phyloP scores from a whole-genome alignment of 1,140 invertebrate genomes.

The Drosophila suzukii region DNA sequence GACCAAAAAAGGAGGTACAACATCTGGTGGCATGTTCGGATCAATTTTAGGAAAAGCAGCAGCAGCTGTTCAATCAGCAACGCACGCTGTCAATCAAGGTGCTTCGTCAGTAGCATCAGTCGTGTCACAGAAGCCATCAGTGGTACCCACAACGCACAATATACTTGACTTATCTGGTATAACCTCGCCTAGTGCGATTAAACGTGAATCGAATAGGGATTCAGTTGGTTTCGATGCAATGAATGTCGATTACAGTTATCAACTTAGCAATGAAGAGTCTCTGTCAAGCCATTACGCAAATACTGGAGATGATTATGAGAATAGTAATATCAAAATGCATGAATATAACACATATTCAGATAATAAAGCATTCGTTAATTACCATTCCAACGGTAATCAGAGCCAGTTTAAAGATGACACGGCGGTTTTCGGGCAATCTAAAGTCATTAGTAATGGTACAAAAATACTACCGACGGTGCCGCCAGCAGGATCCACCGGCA shows the following conservation, averaged over 20 bases:
- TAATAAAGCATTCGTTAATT: slow-evolving; percentile 38
- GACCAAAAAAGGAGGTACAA: slow-evolving; percentile 32
- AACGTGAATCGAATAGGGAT: background rate
- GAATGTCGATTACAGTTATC: slow-evolving; percentile 40
- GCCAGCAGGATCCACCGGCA: slow-evolving; percentile 67
- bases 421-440: slow-evolving; percentile 4
- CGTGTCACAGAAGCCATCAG: slow-evolving; percentile 84
- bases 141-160: slow-evolving; percentile 40
- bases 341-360: slow-evolving; percentile 18
- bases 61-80: slow-evolving; percentile 84
- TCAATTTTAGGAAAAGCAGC: slow-evolving; percentile 76
- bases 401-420: slow-evolving; percentile 15
- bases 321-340: slow-evolving; percentile 56
- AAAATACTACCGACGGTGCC: slow-evolving; percentile 67
- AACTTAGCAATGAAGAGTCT: slow-evolving; percentile 23
- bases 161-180: background rate
- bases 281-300: slow-evolving; percentile 31
- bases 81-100: slow-evolving; percentile 84
- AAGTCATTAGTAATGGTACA: slow-evolving; percentile 17
- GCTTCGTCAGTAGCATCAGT: slow-evolving; percentile 81
- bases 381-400: slow-evolving; percentile 59
- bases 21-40: slow-evolving; percentile 69
- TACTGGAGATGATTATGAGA: slow-evolving; percentile 63
- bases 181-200: slow-evolving; percentile 13
- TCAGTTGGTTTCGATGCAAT: slow-evolving; percentile 13